phyloP scores from a whole-genome alignment of 1,140 invertebrate species.

The Wiebesia pumilae region DNA sequence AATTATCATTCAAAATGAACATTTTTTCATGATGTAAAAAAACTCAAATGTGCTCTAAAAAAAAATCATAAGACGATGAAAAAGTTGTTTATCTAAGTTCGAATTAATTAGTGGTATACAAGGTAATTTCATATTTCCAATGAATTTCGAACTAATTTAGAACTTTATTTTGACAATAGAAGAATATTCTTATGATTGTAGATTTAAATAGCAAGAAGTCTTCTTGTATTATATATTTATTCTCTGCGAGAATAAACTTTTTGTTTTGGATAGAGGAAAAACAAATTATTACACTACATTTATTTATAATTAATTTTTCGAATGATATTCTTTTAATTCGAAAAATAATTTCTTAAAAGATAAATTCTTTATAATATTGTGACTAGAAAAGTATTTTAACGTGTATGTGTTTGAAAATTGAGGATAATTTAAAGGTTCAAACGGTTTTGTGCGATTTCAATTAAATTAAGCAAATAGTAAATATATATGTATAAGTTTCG shows the following conservation, averaged over 20 bases:
- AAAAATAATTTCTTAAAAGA: constrained; percentile 2
- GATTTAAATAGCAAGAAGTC: neutral
- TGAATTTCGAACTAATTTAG: neutral
- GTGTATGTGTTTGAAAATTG: neutral
- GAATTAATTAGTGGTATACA: neutral
- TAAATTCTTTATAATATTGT: neutral
- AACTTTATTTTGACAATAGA: neutral
- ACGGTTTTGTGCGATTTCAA: neutral
- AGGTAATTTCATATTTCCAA: neutral
- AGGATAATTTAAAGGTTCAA: neutral
- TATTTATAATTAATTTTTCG: neutral
- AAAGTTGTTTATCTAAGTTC: neutral
- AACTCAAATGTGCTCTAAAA: neutral
- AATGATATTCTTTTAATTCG: neutral
- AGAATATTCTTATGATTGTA: neutral
- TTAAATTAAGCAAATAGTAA: neutral
- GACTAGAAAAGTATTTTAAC: neutral
- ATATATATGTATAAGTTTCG: neutral
- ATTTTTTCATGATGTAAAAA: neutral
- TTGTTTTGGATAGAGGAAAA: neutral
- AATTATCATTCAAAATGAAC: neutral
- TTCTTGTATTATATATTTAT: neutral
- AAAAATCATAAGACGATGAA: neutral
- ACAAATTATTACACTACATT: neutral
- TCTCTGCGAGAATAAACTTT: neutral